A percentile compares a stretch with the other conserved stretches of the same genome.
These are phyloP conservation scores for Poeciliopsis prolifica DNA, from an alignment of 2,113 vertebrate genomes.

Conservation along the genomic window DNA sequence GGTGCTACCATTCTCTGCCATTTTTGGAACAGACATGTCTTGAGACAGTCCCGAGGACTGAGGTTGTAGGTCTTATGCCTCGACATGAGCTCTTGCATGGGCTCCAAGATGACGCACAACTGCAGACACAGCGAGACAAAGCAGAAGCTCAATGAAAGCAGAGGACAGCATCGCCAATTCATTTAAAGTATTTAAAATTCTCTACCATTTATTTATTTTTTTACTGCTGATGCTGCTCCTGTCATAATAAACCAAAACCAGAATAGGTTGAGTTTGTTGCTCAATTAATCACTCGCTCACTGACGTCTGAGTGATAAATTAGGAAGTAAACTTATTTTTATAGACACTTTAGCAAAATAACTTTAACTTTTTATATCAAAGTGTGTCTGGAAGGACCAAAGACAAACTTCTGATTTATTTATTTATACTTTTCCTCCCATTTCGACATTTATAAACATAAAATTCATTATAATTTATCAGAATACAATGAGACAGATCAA, in stretches of 20 bases:
- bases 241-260: conserved; percentile 38
- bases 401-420: background rate
- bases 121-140: conserved; percentile 68
- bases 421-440: background rate
- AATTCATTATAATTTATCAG: background rate
- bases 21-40: conserved; percentile 99
- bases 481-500: too few species aligned
- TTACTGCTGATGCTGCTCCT: conserved; percentile 4
- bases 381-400: background rate
- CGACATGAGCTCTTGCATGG: conserved; percentile 99
- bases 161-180: background rate
- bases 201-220: too few species aligned
- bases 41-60: conserved; percentile 97
- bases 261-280: conserved; percentile 40
- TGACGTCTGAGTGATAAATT: background rate
- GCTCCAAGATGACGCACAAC: conserved; percentile 99
- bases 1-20: conserved; percentile 99
- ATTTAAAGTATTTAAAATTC: too few species aligned
- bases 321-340: background rate
- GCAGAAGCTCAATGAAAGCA: conserved; percentile 1
- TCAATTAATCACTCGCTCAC: conserved; percentile 16
- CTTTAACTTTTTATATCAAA: background rate
- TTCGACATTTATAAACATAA: background rate
- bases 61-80: conserved; percentile 99
- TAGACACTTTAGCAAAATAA: too few species aligned